Percentiles rank a stretch among this genome's conserved stretches.
Evolutionary conservation across 2,888 invertebrate species (phyloP).

Genomic region (Ichneumoninae sp.): DNA sequence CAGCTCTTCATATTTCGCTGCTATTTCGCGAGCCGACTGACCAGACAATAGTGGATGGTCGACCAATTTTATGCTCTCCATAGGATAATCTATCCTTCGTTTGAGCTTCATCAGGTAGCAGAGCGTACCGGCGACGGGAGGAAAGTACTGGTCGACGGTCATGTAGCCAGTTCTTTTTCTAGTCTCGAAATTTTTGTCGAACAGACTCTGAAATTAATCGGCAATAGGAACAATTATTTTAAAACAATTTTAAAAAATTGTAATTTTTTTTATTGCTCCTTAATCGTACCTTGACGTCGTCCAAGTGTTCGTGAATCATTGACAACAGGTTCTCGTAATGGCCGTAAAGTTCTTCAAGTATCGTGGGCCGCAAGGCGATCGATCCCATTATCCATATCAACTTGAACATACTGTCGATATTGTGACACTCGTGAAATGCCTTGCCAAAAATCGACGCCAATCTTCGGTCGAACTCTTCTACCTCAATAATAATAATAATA

Average conservation of each 20-base stretch:
- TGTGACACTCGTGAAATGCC: conserved; percentile 92
- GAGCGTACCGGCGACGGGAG: conserved; percentile 91
- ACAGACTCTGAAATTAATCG: conserved; percentile 70
- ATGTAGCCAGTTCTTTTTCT: conserved; percentile 65
- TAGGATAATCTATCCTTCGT: conserved; percentile 86
- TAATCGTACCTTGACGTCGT: conserved; percentile 86
- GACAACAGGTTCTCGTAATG: conserved; percentile 89
- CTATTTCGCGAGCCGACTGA: conserved; percentile 70
- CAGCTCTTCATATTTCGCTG: conserved; percentile 74
- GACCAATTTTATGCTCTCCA: conserved; percentile 87
- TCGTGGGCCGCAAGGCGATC: conserved; percentile 90
- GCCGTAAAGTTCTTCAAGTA: conserved; percentile 89
- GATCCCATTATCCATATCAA: conserved; percentile 90
- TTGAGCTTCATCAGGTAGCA: conserved; percentile 90
- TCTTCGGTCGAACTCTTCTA: conserved; percentile 90
- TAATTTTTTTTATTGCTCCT: neutral
- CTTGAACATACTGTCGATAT: conserved; percentile 88
- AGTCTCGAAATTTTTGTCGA: conserved; percentile 72
- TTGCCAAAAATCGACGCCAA: conserved; percentile 92
- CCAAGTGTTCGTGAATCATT: conserved; percentile 88
- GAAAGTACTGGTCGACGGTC: conserved; percentile 89
- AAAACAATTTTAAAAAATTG: neutral
- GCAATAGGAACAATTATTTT: neutral
- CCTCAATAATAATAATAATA: conserved; percentile 71
- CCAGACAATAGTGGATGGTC: conserved; percentile 87